Conservation (phyloP, 2,113 vertebrate genomes). For the Panurus biarmicus region DNA sequence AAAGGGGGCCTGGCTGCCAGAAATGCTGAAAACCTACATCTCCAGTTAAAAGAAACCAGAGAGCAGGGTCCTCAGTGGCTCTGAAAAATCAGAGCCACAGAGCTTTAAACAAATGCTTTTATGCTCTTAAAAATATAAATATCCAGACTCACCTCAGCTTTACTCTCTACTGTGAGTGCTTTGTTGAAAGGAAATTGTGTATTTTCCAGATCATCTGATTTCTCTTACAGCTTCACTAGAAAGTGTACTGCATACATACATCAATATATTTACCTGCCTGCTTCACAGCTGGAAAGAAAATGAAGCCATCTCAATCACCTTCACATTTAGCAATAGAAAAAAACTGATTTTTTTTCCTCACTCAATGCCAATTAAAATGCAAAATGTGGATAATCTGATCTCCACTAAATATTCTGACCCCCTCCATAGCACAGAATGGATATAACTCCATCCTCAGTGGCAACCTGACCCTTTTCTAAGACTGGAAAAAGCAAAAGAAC, state of each 20-base stretch:
- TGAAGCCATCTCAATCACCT: constrained; percentile 9
- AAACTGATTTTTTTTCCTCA: background rate
- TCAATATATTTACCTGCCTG: constrained; percentile 1
- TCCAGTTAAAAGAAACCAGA: background rate
- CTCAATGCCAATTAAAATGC: background rate
- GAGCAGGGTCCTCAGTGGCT: background rate
- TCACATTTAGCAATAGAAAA: background rate
- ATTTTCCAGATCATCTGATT: constrained; percentile 23
- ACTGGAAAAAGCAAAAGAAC: background rate
- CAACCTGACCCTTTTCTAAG: background rate
- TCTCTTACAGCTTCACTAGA: background rate
- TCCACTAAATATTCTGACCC: background rate
- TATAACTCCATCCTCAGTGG: background rate
- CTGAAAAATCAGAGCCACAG: background rate
- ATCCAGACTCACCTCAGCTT: background rate
- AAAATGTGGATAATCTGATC: background rate
- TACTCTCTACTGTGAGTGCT: background rate
- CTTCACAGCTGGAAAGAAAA: constrained; percentile 31
- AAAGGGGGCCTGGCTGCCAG: background rate
- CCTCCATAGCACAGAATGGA: background rate
- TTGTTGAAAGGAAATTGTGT: background rate
- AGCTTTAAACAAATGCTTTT: constrained; percentile 20
- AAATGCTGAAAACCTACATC: background rate
- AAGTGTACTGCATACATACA: background rate
- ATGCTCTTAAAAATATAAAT: background rate